Conservation (phyloP, 2,113 vertebrate species). For the Hoplias malabaricus region DNA sequence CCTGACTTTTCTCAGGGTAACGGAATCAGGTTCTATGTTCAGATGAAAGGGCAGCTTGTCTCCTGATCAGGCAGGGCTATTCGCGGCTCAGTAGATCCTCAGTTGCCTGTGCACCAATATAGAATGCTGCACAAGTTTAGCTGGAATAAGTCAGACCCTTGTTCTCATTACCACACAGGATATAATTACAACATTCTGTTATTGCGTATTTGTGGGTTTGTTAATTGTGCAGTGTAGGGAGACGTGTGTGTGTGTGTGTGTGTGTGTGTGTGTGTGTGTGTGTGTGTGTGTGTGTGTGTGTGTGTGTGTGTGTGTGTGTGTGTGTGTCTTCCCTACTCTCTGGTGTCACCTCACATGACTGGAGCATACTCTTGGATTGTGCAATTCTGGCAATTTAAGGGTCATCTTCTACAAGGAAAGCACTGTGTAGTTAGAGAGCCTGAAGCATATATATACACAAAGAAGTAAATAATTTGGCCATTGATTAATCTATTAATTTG, state of each 20-base stretch:
- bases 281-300: neutral
- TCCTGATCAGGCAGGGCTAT: neutral
- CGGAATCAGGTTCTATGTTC: neutral
- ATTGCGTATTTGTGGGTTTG: neutral
- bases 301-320: neutral
- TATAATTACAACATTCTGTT: neutral
- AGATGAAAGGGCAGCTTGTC: neutral
- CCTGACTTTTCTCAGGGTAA: no score
- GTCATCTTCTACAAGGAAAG: neutral
- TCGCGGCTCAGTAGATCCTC: neutral
- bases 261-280: no score
- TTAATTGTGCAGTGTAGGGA: neutral
- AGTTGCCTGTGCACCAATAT: neutral
- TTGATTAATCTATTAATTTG: no score
- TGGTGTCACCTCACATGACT: conserved; percentile 30
- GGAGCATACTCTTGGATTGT: conserved; percentile 2
- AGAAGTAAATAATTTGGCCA: neutral
- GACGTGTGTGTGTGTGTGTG: no score
- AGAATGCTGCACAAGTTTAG: no score
- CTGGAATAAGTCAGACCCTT: no score
- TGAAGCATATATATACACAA: neutral
- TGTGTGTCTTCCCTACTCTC: neutral
- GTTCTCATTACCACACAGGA: neutral
- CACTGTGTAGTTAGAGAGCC: neutral
- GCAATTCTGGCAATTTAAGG: neutral